These are phyloP conservation scores for Schizotus pectinicornis DNA, from an alignment of 2,888 invertebrate genomes.

Conservation along the genomic window DNA sequence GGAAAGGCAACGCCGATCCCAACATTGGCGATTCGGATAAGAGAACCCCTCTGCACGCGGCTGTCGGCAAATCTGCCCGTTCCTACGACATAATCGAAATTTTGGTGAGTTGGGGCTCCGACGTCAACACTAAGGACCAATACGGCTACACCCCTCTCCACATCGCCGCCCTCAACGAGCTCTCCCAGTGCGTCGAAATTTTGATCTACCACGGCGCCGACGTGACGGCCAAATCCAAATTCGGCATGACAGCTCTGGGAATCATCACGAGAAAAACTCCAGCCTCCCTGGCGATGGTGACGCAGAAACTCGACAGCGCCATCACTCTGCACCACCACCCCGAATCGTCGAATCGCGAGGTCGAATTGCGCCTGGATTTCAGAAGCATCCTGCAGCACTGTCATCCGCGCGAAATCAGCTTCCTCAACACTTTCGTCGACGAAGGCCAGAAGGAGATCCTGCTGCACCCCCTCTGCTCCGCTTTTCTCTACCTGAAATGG, in stretches of 20 bases:
- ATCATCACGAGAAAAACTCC: slow-evolving; percentile 88
- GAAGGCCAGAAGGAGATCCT: slow-evolving; percentile 89
- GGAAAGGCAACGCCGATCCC: slow-evolving; percentile 78
- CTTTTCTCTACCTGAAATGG: slow-evolving; percentile 88
- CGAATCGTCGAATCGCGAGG: slow-evolving; percentile 78
- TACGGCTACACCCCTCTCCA: slow-evolving; percentile 87
- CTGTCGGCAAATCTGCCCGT: slow-evolving; percentile 81
- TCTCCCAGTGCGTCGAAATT: slow-evolving; percentile 84
- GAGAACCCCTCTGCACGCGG: slow-evolving; percentile 82
- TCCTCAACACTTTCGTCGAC: slow-evolving; percentile 85
- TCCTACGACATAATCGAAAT: slow-evolving; percentile 83
- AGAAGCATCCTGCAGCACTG: slow-evolving; percentile 82
- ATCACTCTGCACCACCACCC: slow-evolving; percentile 80
- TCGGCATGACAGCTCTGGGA: slow-evolving; percentile 84
- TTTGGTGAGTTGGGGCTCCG: slow-evolving; percentile 79
- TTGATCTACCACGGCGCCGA: slow-evolving; percentile 85
- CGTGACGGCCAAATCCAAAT: slow-evolving; percentile 86
- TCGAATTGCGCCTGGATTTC: slow-evolving; percentile 82
- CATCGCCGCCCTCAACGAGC: slow-evolving; percentile 83
- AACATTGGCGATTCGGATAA: slow-evolving; percentile 83
- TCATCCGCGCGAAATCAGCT: slow-evolving; percentile 84
- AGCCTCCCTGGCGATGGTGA: slow-evolving; percentile 81
- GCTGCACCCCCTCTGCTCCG: slow-evolving; percentile 85
- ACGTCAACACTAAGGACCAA: slow-evolving; percentile 83
- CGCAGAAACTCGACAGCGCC: slow-evolving; percentile 81